Evolutionary conservation across 2,888 invertebrate species (phyloP).

Genomic region (Apodemia mormo): DNA sequence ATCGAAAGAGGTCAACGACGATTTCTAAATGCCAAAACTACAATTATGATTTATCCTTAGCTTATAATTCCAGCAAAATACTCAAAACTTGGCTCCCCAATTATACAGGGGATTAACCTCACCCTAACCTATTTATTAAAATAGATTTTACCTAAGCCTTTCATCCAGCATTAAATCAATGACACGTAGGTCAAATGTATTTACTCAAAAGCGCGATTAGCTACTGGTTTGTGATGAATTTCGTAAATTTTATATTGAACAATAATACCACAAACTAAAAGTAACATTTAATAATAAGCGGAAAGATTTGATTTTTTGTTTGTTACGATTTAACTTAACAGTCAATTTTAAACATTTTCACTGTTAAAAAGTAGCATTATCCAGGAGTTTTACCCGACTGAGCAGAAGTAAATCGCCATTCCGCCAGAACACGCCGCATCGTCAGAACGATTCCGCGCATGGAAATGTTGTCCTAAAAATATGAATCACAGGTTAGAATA

Average conservation of each 20-base stretch:
- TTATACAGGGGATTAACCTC: conserved; percentile 5
- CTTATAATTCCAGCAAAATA: conserved; percentile 1
- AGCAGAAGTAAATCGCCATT: no score
- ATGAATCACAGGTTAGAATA: not conserved
- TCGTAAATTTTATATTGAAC: not conserved
- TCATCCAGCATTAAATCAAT: not conserved
- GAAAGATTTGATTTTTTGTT: no score
- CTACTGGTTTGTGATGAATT: not conserved
- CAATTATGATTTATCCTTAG: not conserved
- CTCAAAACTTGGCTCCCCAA: conserved; percentile 7
- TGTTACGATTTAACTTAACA: no score
- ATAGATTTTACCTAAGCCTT: conserved; percentile 7
- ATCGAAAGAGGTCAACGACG: not conserved
- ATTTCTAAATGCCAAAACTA: not conserved
- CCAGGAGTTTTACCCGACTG: no score
- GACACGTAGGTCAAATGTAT: conserved; percentile 13
- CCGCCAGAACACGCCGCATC: no score
- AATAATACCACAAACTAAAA: no score
- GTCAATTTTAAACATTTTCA: no score
- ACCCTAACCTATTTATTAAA: conserved; percentile 10
- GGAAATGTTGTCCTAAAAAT: not conserved
- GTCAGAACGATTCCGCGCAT: no score
- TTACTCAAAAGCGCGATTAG: not conserved
- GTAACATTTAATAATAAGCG: no score
- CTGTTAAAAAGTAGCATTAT: no score